Conservation (phyloP, 2,797 vertebrate species). For the Clarias pachynema region DNA sequence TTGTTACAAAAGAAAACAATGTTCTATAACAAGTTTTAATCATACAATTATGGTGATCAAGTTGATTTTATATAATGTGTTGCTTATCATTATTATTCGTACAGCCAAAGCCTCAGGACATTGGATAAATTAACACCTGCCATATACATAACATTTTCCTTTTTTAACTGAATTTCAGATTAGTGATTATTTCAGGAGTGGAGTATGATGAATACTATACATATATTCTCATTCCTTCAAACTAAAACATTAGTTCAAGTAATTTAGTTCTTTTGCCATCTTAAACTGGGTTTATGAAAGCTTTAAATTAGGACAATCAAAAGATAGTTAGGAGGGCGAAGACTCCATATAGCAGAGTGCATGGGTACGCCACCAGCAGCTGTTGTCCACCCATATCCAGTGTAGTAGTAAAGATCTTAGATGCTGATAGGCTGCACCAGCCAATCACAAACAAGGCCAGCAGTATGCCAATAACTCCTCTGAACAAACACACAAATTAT, state of each 20-base stretch:
- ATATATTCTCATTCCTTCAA: not conserved
- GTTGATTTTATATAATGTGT: constrained; percentile 8
- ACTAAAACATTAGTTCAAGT: not conserved
- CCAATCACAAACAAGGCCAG: constrained; percentile 72
- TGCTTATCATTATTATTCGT: not conserved
- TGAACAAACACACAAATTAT: constrained; percentile 57
- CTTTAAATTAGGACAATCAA: constrained; percentile 61
- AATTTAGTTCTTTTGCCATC: not conserved
- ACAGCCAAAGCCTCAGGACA: not conserved
- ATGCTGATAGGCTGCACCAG: constrained; percentile 86
- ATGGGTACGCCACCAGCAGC: constrained; percentile 83
- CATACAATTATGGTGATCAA: not conserved
- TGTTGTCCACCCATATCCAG: constrained; percentile 85
- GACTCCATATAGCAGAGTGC: constrained; percentile 83
- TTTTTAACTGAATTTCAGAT: not conserved
- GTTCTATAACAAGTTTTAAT: not conserved
- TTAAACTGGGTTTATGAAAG: not conserved
- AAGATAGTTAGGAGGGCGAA: constrained; percentile 84
- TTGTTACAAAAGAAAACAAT: not conserved
- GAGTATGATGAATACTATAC: not conserved
- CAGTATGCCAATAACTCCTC: constrained; percentile 72
- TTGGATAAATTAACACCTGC: not conserved
- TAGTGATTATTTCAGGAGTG: not conserved
- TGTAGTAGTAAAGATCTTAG: constrained; percentile 84
- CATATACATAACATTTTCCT: not conserved